Conservation (phyloP, 2,888 invertebrate genomes). For the Drosophila nr. fundita region DNA sequence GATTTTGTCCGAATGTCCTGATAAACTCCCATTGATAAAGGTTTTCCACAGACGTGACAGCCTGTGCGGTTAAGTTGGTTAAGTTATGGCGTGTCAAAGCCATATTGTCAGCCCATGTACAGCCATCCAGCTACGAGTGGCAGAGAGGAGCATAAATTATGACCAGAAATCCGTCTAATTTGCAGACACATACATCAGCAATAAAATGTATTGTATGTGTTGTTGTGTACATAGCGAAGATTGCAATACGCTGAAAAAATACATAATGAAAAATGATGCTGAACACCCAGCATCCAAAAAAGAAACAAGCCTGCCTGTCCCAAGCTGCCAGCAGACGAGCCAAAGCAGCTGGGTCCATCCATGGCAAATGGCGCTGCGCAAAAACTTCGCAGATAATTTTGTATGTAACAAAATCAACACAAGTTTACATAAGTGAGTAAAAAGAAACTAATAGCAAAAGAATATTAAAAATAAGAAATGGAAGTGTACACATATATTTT, state of each 20-base stretch:
- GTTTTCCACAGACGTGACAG: conserved; percentile 29
- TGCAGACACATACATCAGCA: conserved; percentile 37
- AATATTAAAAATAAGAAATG: conserved; percentile 24
- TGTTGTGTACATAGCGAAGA: conserved; percentile 36
- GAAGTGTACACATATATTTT: neutral
- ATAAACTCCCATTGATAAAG: conserved; percentile 56
- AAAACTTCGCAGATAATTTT: conserved; percentile 57
- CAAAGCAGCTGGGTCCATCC: conserved; percentile 60
- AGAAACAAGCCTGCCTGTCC: neutral
- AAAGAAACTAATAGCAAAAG: conserved; percentile 29
- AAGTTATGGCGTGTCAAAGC: conserved; percentile 54
- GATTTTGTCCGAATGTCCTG: conserved; percentile 26
- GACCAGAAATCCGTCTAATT: conserved; percentile 57
- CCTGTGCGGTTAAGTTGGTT: conserved; percentile 54
- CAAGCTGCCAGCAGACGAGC: conserved; percentile 20
- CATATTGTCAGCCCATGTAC: conserved; percentile 59
- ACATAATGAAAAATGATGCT: conserved; percentile 71
- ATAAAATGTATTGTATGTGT: conserved; percentile 54
- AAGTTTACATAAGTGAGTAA: conserved; percentile 15
- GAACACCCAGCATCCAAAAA: neutral
- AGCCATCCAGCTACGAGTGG: neutral
- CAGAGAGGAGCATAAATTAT: conserved; percentile 55
- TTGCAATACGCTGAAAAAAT: conserved; percentile 60
- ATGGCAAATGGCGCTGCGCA: conserved; percentile 24
- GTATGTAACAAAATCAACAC: conserved; percentile 42